Evolutionary conservation across 2,113 vertebrate species (phyloP), one percentile per base, ranked within the genome.

Genomic region (Orcinus orca): DNA sequence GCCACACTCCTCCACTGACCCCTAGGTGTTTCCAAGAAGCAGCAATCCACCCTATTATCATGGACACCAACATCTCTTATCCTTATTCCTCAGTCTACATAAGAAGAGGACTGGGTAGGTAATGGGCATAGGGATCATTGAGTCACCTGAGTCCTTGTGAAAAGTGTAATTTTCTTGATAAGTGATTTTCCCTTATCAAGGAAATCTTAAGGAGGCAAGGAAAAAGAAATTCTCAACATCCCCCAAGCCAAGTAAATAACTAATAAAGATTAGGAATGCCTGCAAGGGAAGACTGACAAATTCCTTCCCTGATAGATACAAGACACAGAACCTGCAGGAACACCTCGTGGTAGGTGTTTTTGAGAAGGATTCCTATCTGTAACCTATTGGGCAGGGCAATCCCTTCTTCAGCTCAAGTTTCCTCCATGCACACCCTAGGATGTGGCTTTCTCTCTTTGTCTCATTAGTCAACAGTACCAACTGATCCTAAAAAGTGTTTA

Each of bases 201-300:
- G 96, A 63, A 82, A 55, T 96, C 94, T 91, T 77, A 93, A 90
- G 95, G 77, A 93, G 36, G 55, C 88, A 97, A 97, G 91, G 93
- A 63, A 86, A 92, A 93, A 15, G 14, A 88, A 74, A 76, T 65
- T 90, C 33, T 89, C 26, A 73, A 60, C 0, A 44, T 29, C 7
- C 4, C 2, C 4, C 9, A 31, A 70, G 36, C 8, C 6, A 95
- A 82, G 31, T 58, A 89, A 83, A 38, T 58, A 83, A 67, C 25
- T 80, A 63, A 38, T 11, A 50, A 82, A 67, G 6, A 62, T 74
- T 89, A 68, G 4, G 47, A 87, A 87, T 2, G 4, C 2, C 5
- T 77, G 26, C 11, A 76, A 85, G 7, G 23, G 1, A n/a, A 92
- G 17, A 79, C 2, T n/a, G 23, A 88, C 44, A 67, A 14, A 3